Percentiles rank a stretch among this genome's conserved stretches.
Conservation (phyloP, 2,797 vertebrate genomes). For the Heteromormyrus szaboi region DNA sequence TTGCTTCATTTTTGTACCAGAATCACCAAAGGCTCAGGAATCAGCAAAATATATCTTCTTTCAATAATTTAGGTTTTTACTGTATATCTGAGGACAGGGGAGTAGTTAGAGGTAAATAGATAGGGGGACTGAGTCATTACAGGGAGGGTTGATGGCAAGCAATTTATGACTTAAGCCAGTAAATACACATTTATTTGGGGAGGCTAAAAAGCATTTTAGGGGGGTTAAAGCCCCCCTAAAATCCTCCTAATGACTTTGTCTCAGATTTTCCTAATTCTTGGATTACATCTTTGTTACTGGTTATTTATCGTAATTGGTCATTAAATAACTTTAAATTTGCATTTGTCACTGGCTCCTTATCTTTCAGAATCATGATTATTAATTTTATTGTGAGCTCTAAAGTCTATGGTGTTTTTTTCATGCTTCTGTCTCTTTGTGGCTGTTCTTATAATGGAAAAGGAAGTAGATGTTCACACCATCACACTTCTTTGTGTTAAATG, state of each 20-base stretch:
- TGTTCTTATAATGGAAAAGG: background rate
- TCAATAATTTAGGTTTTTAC: background rate
- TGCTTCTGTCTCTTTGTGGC: background rate
- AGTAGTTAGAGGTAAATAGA: background rate
- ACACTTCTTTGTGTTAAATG: background rate
- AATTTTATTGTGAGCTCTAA: background rate
- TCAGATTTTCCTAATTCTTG: background rate
- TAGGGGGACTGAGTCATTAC: background rate
- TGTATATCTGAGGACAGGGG: background rate
- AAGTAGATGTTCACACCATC: slow-evolving; percentile 1
- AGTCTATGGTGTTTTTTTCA: background rate
- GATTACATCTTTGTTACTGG: background rate
- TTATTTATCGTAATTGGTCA: background rate
- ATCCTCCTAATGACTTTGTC: background rate
- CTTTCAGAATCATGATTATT: background rate
- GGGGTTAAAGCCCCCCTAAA: background rate
- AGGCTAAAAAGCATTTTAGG: background rate
- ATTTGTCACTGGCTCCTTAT: background rate
- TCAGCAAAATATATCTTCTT: background rate
- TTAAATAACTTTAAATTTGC: background rate
- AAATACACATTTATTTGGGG: background rate
- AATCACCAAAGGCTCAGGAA: background rate
- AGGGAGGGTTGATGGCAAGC: background rate
- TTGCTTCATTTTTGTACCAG: background rate
- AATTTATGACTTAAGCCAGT: background rate